Base-by-base conservation (phyloP, 2,797 vertebrate genomes). In the Garrulus glandarius region DNA sequence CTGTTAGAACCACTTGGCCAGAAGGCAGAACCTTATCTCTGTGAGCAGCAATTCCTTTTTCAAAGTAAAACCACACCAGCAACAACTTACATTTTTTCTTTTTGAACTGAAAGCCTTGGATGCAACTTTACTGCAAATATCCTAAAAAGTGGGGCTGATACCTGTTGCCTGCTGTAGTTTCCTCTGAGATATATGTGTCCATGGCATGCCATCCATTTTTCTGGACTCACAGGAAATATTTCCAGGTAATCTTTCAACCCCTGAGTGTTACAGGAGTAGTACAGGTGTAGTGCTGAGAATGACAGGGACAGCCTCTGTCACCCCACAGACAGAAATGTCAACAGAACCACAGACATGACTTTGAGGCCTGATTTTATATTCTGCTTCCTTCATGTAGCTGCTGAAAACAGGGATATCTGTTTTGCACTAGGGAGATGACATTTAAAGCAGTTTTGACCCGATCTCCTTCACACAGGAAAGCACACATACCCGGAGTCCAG, bases 391-490 rank as follows among this genome's bases (percentile, higher is more conserved):
- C 85, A 34, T 68, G 89, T 92, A 94, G 59, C 84, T 92, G 64
- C 82, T 84, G 56, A 75, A 94, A 96, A 95, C 75, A 89, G 84
- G 83, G 90, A 86, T 93, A 71, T 95, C 92, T 95, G 93, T 94
- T 96, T 97, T 96, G 84, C 83, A 93, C 92, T 24, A 67, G 95
- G 78, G 89, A 95, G 91, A 76, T 95, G 93, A 95, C 92, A 96
- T 90, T 96, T 96, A 72, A 83, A 84, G 89, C 68, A 95, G 88
- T 97, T 96, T 85, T 96, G 95, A 96, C 96, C 96, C 22, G 47
- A 82, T 81, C 91, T 91, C 85, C 55, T 84, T 64, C 93, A 92
- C 84, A 59, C n/a, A 96, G 81, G 41, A 89, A 89, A 96, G 75
- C 49, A 83, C 56, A 79, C 43, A 26, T 32, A 95, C 65, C 67